Evolutionary conservation across 2,888 invertebrate species (phyloP), one percentile per base, ranked within the genome.

Genomic region (Dolichopus griseipennis): DNA sequence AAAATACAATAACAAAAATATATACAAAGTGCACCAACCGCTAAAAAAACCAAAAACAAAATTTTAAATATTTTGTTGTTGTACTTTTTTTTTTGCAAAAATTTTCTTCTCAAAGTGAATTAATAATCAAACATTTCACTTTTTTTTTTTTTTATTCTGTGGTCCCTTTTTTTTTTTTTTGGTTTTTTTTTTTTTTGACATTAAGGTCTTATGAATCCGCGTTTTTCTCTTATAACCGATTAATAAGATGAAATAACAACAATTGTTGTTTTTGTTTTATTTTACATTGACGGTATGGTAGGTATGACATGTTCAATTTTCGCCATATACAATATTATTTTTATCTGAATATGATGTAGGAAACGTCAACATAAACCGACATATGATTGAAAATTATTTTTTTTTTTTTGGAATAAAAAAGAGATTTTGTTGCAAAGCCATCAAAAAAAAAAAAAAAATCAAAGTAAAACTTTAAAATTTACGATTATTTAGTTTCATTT

Each of bases 341-440:
- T 52, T 52, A 52, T 52, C 52, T 52, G 52, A 52, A 27, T 52
- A 52, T 52, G 52, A 52, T 52, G 52, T 52, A 52, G 52, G 52
- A 52, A 52, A 52, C 52, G 52, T 52, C 52, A 52, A 52, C 52
- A n/a, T 52, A 52, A 52, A 52, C 52, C 52, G 52, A 52, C 52
- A 52, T 52, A 52, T 52, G 52, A 52, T 52, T 52, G 52, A 52
- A 52, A 52, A 52, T 52, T 52, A 52, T 52, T 37, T 34, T 34
- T 34, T 34, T 34, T 34, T 34, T 34, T n/a, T 27, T 27, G 27
- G 5, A 37, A 37, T 9, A 37, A n/a, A n/a, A n/a, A 37, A 37
- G 37, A 37, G 37, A 37, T 37, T 34, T 27, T 27, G 27, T 27
- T 27, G 27, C 27, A 27, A 5, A 27, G 27, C 27, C 27, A 27